Evolutionary conservation across 2,113 vertebrate genomes (phyloP), one percentile per base, ranked within the genome.

Genomic region (Barbus barbus): DNA sequence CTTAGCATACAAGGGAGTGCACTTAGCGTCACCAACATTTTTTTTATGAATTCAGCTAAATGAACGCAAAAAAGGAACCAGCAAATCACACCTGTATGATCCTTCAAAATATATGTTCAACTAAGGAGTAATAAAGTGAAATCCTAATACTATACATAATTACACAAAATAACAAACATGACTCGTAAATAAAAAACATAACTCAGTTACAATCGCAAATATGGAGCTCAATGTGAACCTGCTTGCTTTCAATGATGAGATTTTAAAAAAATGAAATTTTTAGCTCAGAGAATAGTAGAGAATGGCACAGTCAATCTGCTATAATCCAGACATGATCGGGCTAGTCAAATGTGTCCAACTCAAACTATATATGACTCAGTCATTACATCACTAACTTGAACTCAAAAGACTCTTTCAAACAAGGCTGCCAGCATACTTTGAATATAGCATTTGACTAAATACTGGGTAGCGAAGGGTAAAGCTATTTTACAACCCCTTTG

Each of bases 31-130:
- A 20, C 76, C 33, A 11, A 48, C 65, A 38, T 51, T 53, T 80
- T 36, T 56, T 83, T 85, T n/a, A 77, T 5, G 38, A 12, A 74
- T 83, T 83, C 81, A 22, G 84, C 51, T 76, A 81, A 83, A 56
- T 83, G 75, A 16, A 63, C 20, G 51, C 18, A 28, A 41, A n/a
- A 74, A 26, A 24, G 53, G 22, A 26, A n/a, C 53, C 13, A 20
- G 36, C 81, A 28, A 76, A 80, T 85, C 84, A 83, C 61, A 31
- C 44, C 12, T n/a, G 74, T 41, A 18, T 58, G 56, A 87, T 85
- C 67, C 81, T 75, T 69, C 4, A 4, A 14, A 13, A 46, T 46
- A 46, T 46, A 46, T 46, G 3, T 5, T 48, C 46, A 48, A 14
- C 46, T 16, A 48, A 48, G 12, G 3, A 13, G 14, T 4, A 48